Base-by-base conservation (phyloP, 2,888 invertebrate species). In the Parascotia fuliginaria region DNA sequence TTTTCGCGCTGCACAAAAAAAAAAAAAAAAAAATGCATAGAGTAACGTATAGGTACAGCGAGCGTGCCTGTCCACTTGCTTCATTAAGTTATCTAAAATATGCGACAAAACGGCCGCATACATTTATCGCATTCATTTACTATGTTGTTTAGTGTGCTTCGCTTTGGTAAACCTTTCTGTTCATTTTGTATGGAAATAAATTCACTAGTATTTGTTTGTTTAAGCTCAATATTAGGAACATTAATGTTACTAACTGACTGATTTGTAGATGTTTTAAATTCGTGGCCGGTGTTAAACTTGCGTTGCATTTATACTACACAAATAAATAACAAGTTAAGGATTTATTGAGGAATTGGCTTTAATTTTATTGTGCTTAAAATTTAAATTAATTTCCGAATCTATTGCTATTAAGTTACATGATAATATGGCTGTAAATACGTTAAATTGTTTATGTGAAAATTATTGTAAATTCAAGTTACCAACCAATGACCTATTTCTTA, bases 251-350 rank as follows among this genome's bases (percentile, higher is more conserved):
- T 39, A 19, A 50, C 47, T 42, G 46, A 46, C 63, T 66, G 60
- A 59, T 65, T 63, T 65, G 55, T 59, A 44, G 47, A n/a, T 52
- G 50, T 53, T 42, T 47, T 45, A 60, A 66, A 63, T 63, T 44
- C 50, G 48, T 55, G 40, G 42, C 42, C 43, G 42, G 38, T 32
- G 33, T 43, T 47, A 49, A 47, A 31, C 45, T 52, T 38, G 44
- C 28, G 38, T 48, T 66, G 29, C 40, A 22, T 27, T 40, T 39
- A 32, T n/a, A 14, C 24, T 14, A 24, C 9, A 14, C 12, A 29
- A 27, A 9, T 15, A 16, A 27, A 12, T 15, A 32, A 45, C 16
- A 39, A 45, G 22, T 33, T 32, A 45, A 39, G 27, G 24, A 24
- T n/a, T 45, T 16, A 38, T 22, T 34, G 27, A 39, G 39, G 19